phyloP scores from a whole-genome alignment of 2,888 invertebrate species.

The Dorcus parallelipipedus region DNA sequence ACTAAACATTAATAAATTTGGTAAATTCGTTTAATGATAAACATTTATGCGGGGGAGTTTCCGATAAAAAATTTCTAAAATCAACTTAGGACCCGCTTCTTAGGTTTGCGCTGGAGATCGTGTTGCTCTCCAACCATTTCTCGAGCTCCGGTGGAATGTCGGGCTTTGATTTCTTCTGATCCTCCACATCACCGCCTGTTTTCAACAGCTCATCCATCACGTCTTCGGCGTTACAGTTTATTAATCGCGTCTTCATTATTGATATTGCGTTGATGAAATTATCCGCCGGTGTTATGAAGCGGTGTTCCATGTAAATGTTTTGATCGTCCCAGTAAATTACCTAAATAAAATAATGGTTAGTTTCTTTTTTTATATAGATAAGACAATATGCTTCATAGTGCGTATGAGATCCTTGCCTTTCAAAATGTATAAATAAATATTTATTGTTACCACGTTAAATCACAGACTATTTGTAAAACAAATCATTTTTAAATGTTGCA shows the following conservation, averaged over 20 bases:
- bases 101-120: conserved; percentile 65
- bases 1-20: too few relatives aligned
- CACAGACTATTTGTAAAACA: too few relatives aligned
- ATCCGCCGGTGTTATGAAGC: conserved; percentile 69
- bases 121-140: conserved; percentile 69
- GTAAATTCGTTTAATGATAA: too few relatives aligned
- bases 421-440: too few relatives aligned
- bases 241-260: conserved; percentile 56
- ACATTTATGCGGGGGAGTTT: neutral
- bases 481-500: too few relatives aligned
- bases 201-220: conserved; percentile 48
- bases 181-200: conserved; percentile 29
- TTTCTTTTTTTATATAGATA: neutral
- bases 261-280: conserved; percentile 66
- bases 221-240: conserved; percentile 57
- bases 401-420: too few relatives aligned
- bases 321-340: conserved; percentile 83
- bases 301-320: conserved; percentile 80
- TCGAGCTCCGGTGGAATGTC: conserved; percentile 62
- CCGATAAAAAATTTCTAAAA: neutral
- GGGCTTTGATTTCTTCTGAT: conserved; percentile 51
- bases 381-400: too few relatives aligned
- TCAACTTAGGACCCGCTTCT: conserved; percentile 43
- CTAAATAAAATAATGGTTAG: conserved; percentile 46
- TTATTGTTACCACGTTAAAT: too few relatives aligned